phyloP scores from a whole-genome alignment of 2,888 invertebrate genomes.

The Plebejus anna region DNA sequence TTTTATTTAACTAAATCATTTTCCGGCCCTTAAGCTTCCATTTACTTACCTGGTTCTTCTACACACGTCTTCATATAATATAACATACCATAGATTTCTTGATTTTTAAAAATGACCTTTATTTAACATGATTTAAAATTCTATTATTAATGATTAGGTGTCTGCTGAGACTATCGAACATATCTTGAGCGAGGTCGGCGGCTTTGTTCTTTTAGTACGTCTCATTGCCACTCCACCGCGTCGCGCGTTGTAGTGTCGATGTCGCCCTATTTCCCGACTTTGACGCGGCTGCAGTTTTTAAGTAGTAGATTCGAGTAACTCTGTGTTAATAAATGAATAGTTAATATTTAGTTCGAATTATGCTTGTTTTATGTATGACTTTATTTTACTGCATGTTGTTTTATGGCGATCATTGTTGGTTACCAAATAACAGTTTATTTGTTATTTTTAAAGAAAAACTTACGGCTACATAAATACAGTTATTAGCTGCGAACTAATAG shows the following conservation, averaged over 20 bases:
- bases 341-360: neutral
- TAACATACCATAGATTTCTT: no score
- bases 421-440: no score
- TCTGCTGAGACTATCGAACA: neutral
- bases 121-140: no score
- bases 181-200: neutral
- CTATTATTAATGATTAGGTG: neutral
- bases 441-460: no score
- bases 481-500: no score
- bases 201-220: slow-evolving; percentile 16
- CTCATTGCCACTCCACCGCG: slow-evolving; percentile 10
- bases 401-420: no score
- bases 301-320: neutral
- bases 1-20: no score
- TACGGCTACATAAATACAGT: neutral
- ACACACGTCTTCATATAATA: no score
- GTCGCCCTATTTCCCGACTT: slow-evolving; percentile 14
- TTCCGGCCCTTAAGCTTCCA: no score
- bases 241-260: slow-evolving; percentile 7
- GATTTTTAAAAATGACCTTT: no score
- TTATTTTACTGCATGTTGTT: neutral
- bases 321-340: slow-evolving; percentile 3
- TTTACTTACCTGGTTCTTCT: no score
- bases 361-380: neutral
- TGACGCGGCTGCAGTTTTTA: neutral